Percentiles rank a stretch among this genome's conserved stretches.
Evolutionary conservation across 1,140 invertebrate species (phyloP).

Genomic region (Drosophila sulfurigaster): DNA sequence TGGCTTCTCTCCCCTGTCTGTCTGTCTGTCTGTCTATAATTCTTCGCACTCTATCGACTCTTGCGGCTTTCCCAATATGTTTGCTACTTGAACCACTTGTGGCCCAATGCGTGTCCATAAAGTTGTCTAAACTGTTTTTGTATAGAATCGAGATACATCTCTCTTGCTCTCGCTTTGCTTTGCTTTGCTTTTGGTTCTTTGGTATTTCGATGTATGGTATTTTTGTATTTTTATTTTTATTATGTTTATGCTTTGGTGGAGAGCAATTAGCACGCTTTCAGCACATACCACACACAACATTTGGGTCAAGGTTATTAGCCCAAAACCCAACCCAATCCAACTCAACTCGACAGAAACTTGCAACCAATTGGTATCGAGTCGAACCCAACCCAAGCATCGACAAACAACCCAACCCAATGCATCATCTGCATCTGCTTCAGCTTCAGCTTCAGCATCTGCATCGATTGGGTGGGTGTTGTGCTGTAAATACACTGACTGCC

Average conservation of each 20-base stretch:
- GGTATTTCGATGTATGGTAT: conserved; percentile 18
- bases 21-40: neutral
- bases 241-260: conserved; percentile 69
- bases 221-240: conserved; percentile 47
- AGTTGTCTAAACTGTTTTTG: conserved; percentile 39
- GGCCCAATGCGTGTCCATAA: conserved; percentile 25
- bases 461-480: conserved; percentile 22
- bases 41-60: neutral
- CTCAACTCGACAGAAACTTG: conserved; percentile 9
- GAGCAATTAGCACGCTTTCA: conserved; percentile 78
- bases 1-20: neutral
- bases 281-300: conserved; percentile 53
- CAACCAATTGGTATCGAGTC: too few species aligned
- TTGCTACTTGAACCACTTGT: conserved; percentile 5
- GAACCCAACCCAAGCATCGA: conserved; percentile 21
- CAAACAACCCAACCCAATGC: conserved; percentile 15
- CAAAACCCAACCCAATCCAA: conserved; percentile 38
- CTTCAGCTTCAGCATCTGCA: conserved; percentile 4
- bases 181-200: conserved; percentile 5
- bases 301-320: conserved; percentile 74
- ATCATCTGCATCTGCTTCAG: conserved; percentile 13
- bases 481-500: neutral
- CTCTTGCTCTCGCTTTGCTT: neutral
- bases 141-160: conserved; percentile 7
- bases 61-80: conserved; percentile 29